Evolutionary conservation across 2,797 vertebrate species (phyloP).

Genomic region (Scolopax bukidnonensis): DNA sequence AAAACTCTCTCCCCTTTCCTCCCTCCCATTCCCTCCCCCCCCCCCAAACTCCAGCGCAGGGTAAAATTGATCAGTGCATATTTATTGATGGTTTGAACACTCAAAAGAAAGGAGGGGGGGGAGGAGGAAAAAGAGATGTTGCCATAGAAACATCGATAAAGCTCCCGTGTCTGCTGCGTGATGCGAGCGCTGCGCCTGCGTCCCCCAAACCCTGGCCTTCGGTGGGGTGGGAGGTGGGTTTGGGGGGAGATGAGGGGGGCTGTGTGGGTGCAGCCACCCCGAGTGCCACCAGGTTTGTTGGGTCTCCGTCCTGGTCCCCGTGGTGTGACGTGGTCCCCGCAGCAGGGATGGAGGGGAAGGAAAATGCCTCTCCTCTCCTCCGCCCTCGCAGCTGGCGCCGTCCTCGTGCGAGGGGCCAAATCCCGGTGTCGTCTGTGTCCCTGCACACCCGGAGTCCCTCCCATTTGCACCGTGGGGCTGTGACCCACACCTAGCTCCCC

Average conservation of each 20-base stretch:
- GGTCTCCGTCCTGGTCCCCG: not conserved
- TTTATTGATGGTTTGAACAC: slow-evolving; percentile 60
- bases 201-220: not conserved
- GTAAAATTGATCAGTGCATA: slow-evolving; percentile 65
- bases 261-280: accelerated
- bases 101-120: not conserved
- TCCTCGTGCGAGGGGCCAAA: not conserved
- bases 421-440: accelerated
- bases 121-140: not conserved
- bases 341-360: not conserved
- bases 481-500: not conserved
- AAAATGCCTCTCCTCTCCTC: not conserved
- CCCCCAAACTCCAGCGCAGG: slow-evolving; percentile 25
- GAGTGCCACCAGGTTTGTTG: accelerated
- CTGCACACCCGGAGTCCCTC: not conserved
- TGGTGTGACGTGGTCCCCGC: accelerated
- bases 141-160: slow-evolving; percentile 75
- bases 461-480: not conserved
- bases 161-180: not conserved
- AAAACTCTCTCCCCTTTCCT: slow-evolving; percentile 45
- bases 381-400: accelerated
- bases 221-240: not conserved
- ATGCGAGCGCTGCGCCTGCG: not conserved
- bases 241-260: not conserved
- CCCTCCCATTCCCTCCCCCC: not conserved